These are phyloP conservation scores for Iphiclides podalirius DNA, from an alignment of 2,888 invertebrate species.

Conservation along the genomic window DNA sequence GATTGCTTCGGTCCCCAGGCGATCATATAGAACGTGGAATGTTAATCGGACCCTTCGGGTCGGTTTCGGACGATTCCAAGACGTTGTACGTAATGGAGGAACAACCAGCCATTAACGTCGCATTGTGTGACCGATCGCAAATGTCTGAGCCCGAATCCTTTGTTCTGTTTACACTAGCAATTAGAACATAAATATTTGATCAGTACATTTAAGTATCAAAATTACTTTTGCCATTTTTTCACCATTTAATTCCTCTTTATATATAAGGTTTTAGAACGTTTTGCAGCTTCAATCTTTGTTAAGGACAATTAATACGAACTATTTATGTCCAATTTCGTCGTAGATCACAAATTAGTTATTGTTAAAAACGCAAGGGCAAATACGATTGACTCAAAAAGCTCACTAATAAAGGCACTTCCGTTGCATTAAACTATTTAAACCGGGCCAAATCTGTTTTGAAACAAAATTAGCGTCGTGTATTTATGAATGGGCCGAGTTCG, in stretches of 20 bases:
- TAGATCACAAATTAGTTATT: no score
- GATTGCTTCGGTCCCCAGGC: conserved; percentile 59
- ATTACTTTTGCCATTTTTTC: no score
- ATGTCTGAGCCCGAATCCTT: conserved; percentile 27
- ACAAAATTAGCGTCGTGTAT: conserved; percentile 12
- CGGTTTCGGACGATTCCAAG: conserved; percentile 32
- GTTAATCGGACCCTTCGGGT: conserved; percentile 62
- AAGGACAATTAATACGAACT: no score
- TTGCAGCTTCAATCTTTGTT: no score
- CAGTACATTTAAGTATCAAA: neutral
- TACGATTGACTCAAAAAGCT: conserved; percentile 1
- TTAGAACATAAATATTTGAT: conserved; percentile 8
- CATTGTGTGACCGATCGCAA: conserved; percentile 39
- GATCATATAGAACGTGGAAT: conserved; percentile 61
- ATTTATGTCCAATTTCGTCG: no score
- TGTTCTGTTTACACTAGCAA: conserved; percentile 15
- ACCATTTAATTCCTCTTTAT: no score
- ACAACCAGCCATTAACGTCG: conserved; percentile 28
- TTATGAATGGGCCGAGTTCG: conserved; percentile 20
- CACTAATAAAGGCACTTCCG: conserved; percentile 16
- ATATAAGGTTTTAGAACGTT: no score
- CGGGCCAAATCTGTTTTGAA: conserved; percentile 16
- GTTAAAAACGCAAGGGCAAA: no score
- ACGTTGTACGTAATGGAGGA: conserved; percentile 32
- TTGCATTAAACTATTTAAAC: conserved; percentile 10